These are phyloP conservation scores for Ammospiza caudacuta DNA, from an alignment of 2,113 vertebrate species.

Conservation along the genomic window DNA sequence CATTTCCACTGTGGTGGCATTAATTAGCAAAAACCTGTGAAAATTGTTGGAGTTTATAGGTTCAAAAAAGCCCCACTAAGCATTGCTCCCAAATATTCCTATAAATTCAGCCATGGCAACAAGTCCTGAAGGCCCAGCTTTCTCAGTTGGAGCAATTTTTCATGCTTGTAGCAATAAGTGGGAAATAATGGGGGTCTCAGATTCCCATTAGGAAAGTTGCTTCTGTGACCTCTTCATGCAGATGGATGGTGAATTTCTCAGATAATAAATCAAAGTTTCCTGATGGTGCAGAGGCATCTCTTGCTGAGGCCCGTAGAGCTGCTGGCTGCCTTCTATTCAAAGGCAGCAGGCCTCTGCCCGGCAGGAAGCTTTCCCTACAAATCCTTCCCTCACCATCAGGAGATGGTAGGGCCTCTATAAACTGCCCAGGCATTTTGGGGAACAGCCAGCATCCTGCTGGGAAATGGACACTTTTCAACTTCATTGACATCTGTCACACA, in stretches of 20 bases:
- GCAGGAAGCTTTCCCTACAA: constrained; percentile 54
- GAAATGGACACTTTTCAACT: constrained; percentile 61
- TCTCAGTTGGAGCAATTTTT: constrained; percentile 64
- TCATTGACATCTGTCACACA: constrained; percentile 54
- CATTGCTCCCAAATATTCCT: constrained; percentile 65
- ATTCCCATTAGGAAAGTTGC: constrained; percentile 55
- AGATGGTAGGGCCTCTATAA: constrained; percentile 47
- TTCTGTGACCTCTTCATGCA: constrained; percentile 60
- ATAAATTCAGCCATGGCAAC: constrained; percentile 55
- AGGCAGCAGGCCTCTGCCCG: constrained; percentile 40
- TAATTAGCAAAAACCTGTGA: constrained; percentile 80
- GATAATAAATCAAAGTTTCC: constrained; percentile 69
- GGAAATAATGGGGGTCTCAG: constrained; percentile 66
- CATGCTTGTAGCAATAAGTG: constrained; percentile 64
- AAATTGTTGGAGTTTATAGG: constrained; percentile 71
- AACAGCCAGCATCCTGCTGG: constrained; percentile 36
- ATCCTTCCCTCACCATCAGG: constrained; percentile 14
- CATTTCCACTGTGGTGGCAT: constrained; percentile 76
- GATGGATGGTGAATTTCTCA: constrained; percentile 72
- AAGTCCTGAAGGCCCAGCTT: constrained; percentile 34
- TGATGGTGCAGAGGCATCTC: constrained; percentile 48
- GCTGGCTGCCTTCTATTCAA: constrained; percentile 37
- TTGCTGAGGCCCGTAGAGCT: constrained; percentile 31
- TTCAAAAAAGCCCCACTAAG: neutral
- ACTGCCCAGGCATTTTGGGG: constrained; percentile 29